Conservation (phyloP, 2,797 vertebrate species). For the Phoeniculus purpureus region DNA sequence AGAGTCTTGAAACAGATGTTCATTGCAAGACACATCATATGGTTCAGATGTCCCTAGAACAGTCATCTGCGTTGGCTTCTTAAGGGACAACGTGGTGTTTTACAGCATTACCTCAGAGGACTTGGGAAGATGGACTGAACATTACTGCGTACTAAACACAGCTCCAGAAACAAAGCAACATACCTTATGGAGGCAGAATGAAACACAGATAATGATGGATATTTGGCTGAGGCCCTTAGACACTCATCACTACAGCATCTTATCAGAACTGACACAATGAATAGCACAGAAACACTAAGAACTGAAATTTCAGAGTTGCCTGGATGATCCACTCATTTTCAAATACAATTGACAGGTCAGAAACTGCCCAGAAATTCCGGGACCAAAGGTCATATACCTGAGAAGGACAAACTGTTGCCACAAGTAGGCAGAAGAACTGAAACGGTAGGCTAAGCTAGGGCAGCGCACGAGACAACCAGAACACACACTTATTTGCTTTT, state of each 20-base stretch:
- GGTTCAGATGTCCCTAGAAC: neutral
- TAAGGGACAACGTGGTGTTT: slow-evolving; percentile 16
- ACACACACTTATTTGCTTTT: neutral
- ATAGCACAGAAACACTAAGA: neutral
- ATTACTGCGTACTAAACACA: neutral
- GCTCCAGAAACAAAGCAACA: slow-evolving; percentile 10
- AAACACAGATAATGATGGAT: neutral
- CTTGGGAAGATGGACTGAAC: neutral
- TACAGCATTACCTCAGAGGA: slow-evolving; percentile 18
- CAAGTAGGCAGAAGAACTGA: neutral
- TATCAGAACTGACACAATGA: neutral
- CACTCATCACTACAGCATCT: neutral
- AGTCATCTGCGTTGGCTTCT: slow-evolving; percentile 14
- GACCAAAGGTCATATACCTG: neutral
- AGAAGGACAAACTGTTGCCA: neutral
- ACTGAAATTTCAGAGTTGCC: neutral
- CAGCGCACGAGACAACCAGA: neutral
- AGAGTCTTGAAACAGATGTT: slow-evolving; percentile 42
- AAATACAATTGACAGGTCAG: neutral
- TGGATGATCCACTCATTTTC: neutral
- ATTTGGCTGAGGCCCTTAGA: neutral
- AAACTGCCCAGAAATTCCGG: neutral
- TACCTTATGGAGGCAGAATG: neutral
- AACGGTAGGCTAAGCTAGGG: neutral
- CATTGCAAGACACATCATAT: slow-evolving; percentile 18